Evolutionary conservation across 2,888 invertebrate species (phyloP).

Genomic region (Calameuta idolon): DNA sequence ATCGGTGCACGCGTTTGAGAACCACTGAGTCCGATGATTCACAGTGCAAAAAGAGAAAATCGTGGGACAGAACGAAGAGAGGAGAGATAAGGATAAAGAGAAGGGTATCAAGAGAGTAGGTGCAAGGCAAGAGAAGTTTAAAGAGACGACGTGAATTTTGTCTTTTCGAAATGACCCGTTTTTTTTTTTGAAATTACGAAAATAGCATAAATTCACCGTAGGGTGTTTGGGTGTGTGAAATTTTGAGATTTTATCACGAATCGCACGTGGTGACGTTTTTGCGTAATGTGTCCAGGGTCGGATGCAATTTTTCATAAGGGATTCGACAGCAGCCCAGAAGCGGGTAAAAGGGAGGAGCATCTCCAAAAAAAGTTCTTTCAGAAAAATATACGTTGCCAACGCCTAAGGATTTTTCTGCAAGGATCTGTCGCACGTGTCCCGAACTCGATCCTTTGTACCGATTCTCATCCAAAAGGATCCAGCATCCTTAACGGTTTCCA

Average conservation of each 20-base stretch:
- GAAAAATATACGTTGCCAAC: not conserved
- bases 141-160: not conserved
- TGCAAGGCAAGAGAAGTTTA: not conserved
- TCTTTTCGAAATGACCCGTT: not conserved
- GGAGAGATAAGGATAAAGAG: not conserved
- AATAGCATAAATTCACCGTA: not conserved
- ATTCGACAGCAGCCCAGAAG: not conserved
- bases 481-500: not conserved
- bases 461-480: not conserved
- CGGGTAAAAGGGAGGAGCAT: not conserved
- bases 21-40: slow-evolving; percentile 44
- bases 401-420: not conserved
- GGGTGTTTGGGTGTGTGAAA: not conserved
- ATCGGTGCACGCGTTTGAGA: slow-evolving; percentile 25
- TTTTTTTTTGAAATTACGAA: not conserved
- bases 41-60: slow-evolving; percentile 29
- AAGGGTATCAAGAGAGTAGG: not conserved
- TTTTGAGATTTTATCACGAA: not conserved
- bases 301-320: not conserved
- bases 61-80: slow-evolving; percentile 21
- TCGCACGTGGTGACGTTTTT: not conserved
- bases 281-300: not conserved
- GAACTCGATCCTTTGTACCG: not conserved
- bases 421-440: not conserved
- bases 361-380: not conserved